phyloP scores from a whole-genome alignment of 2,113 vertebrate genomes.

The Eurypyga helias region DNA sequence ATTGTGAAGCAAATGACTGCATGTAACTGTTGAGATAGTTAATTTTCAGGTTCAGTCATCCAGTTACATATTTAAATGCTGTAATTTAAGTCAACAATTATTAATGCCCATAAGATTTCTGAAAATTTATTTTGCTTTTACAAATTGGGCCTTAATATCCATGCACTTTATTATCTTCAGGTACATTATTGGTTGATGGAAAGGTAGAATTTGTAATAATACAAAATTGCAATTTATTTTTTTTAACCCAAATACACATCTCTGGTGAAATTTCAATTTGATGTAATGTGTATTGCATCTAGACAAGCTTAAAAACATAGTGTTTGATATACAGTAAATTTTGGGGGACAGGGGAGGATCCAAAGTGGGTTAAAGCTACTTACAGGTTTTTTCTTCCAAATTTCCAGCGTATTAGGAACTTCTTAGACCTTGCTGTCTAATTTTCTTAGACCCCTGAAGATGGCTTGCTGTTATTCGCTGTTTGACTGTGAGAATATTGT shows the following conservation, averaged over 20 bases:
- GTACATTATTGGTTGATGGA: not conserved
- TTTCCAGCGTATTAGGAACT: not conserved
- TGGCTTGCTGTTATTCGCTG: not conserved
- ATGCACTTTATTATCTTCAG: not conserved
- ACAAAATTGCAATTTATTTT: not conserved
- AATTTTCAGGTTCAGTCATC: constrained; percentile 37
- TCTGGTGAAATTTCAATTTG: not conserved
- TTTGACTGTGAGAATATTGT: not conserved
- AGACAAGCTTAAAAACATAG: not conserved
- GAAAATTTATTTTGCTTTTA: not conserved
- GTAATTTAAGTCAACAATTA: not conserved
- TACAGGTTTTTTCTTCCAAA: not conserved
- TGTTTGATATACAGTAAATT: not conserved
- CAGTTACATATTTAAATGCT: constrained; percentile 12
- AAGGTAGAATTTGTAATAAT: not conserved
- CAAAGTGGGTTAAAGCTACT: not conserved
- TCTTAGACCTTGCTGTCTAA: not conserved
- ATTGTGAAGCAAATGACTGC: not conserved
- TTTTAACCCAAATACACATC: not conserved
- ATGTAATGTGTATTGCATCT: not conserved
- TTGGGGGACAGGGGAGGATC: accelerated
- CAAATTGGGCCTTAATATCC: not conserved
- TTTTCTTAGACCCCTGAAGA: not conserved
- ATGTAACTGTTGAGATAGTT: not conserved
- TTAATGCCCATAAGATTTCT: not conserved